A percentile compares a stretch with the other conserved stretches of the same genome.
Evolutionary conservation across 2,888 invertebrate species (phyloP).

Genomic region (Osedax frankpressi): DNA sequence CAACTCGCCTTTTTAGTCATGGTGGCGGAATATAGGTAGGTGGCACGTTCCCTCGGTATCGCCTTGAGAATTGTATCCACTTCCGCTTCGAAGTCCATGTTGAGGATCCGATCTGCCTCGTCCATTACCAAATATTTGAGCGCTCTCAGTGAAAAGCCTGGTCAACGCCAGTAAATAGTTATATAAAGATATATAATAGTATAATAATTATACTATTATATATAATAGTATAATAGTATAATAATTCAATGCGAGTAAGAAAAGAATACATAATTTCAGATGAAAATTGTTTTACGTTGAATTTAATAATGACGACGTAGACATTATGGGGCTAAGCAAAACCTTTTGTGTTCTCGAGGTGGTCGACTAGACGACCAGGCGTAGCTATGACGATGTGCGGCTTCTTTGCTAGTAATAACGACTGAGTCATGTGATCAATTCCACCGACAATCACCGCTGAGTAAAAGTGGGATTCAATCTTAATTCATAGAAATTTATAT

Average conservation of each 20-base stretch:
- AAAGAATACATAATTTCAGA: no score
- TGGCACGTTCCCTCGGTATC: constrained; percentile 77
- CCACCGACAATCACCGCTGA: constrained; percentile 80
- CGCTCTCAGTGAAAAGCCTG: constrained; percentile 66
- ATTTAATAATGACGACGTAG: no score
- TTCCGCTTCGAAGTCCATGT: constrained; percentile 97
- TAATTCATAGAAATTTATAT: no score
- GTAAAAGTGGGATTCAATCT: not conserved
- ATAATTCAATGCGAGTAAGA: no score
- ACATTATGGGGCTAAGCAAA: no score
- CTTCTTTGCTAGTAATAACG: constrained; percentile 76
- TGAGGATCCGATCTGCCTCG: constrained; percentile 93
- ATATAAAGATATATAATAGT: no score
- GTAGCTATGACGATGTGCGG: constrained; percentile 93
- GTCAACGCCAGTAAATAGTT: no score
- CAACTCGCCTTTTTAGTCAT: constrained; percentile 71
- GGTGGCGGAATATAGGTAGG: constrained; percentile 91
- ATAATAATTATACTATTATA: no score
- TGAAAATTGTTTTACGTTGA: no score
- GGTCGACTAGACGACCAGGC: constrained; percentile 85
- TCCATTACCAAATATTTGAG: constrained; percentile 91
- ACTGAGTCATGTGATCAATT: constrained; percentile 93
- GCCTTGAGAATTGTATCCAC: constrained; percentile 85
- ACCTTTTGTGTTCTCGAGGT: constrained; percentile 93
- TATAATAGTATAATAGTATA: no score